Evolutionary conservation across 2,797 vertebrate genomes (phyloP).

Genomic region (Gambusia yucatana): DNA sequence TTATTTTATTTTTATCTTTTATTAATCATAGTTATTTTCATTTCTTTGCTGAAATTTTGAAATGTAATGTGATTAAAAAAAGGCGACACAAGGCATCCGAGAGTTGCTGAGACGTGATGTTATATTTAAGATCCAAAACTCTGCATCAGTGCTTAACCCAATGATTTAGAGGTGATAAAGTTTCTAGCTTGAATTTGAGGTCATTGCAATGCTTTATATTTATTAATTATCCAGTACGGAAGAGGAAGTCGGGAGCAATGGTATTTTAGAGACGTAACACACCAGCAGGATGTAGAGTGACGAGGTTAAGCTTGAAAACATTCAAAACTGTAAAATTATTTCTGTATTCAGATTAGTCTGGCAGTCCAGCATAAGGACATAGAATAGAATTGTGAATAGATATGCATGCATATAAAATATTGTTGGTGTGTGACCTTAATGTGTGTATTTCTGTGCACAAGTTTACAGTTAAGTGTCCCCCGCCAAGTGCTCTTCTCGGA

Average conservation of each 20-base stretch:
- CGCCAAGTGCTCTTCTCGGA: slow-evolving; percentile 19
- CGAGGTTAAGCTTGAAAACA: background rate
- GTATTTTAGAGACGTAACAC: background rate
- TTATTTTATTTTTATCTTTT: background rate
- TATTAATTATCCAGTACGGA: background rate
- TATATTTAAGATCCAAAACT: background rate
- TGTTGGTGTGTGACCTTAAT: background rate
- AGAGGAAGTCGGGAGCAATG: background rate
- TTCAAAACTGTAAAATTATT: background rate
- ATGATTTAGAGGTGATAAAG: background rate
- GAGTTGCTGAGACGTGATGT: background rate
- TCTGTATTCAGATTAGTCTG: background rate
- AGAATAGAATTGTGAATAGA: background rate
- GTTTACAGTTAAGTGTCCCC: background rate
- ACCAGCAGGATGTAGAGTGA: background rate
- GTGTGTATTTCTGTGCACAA: slow-evolving; percentile 8
- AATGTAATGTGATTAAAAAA: background rate
- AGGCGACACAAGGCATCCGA: background rate
- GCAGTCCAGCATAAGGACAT: background rate
- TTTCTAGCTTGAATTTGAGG: background rate
- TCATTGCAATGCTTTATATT: background rate
- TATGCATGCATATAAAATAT: background rate
- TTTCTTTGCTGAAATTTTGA: background rate
- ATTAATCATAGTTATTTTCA: background rate
- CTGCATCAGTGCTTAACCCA: background rate